Conservation (phyloP, 2,888 invertebrate species). For the Zaprionus obscuricornis region DNA sequence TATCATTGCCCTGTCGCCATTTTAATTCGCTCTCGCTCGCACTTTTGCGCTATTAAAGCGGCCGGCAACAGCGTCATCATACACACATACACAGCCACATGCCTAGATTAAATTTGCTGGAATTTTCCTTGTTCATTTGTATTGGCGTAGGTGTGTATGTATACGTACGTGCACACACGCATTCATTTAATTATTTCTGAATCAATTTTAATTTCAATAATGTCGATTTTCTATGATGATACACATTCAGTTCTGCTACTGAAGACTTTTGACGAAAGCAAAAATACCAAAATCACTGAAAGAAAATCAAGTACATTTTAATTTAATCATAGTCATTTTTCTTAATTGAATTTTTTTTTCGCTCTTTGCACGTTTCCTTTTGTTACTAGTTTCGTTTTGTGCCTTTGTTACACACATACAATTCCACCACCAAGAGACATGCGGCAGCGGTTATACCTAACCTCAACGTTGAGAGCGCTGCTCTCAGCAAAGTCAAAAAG, state of each 20-base stretch:
- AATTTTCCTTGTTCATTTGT: slow-evolving; percentile 60
- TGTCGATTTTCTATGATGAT: slow-evolving; percentile 80
- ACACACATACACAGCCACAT: slow-evolving; percentile 35
- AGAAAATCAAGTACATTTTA: slow-evolving; percentile 47
- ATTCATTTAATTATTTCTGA: slow-evolving; percentile 24
- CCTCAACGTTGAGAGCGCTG: slow-evolving; percentile 46
- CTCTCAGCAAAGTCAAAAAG: slow-evolving; percentile 13
- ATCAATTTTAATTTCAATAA: slow-evolving; percentile 7
- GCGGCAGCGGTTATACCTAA: slow-evolving; percentile 60
- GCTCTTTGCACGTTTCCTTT: slow-evolving; percentile 57
- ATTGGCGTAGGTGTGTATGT: slow-evolving; percentile 14
- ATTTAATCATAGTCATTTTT: slow-evolving; percentile 1
- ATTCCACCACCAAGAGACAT: slow-evolving; percentile 53
- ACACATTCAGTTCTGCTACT: slow-evolving; percentile 83
- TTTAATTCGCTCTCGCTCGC: slow-evolving; percentile 51
- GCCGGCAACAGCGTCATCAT: slow-evolving; percentile 70
- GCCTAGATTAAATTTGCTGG: slow-evolving; percentile 60
- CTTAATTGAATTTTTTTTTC: slow-evolving; percentile 21
- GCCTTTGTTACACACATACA: slow-evolving; percentile 38
- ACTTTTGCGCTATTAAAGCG: slow-evolving; percentile 37
- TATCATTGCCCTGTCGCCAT: slow-evolving; percentile 53
- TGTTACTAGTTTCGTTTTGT: slow-evolving; percentile 42
- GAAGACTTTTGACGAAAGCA: slow-evolving; percentile 81
- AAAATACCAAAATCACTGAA: slow-evolving; percentile 82
- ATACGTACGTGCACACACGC: neutral